phyloP scores from a whole-genome alignment of 1,140 invertebrate genomes.

The Eriocheir sinensis region DNA sequence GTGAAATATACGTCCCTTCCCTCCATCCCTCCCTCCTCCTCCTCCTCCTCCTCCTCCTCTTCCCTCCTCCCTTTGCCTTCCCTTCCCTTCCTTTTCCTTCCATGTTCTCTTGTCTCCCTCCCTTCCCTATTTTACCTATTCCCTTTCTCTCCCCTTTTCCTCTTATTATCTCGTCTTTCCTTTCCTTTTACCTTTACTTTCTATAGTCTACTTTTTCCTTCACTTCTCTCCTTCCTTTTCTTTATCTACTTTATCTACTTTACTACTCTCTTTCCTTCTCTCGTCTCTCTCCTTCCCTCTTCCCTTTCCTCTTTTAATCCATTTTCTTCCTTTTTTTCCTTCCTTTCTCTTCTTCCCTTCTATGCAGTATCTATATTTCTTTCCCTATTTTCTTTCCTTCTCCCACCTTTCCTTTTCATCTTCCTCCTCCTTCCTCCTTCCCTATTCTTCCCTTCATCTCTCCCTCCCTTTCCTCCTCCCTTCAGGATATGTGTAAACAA shows the following conservation, averaged over 20 bases:
- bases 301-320: slow-evolving; percentile 5
- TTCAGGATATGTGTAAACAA: too few species aligned
- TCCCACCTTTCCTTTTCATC: neutral
- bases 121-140: too few species aligned
- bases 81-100: too few species aligned
- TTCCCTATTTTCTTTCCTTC: neutral
- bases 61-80: neutral
- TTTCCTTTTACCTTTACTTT: neutral
- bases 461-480: too few species aligned
- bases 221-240: too few species aligned
- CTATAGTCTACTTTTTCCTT: neutral
- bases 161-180: too few species aligned
- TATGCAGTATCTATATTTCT: neutral
- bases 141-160: too few species aligned
- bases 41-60: neutral
- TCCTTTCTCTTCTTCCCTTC: neutral
- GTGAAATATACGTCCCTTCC: neutral
- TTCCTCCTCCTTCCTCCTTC: neutral
- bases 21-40: neutral
- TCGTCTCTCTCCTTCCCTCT: neutral
- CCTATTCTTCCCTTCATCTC: neutral
- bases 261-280: neutral
- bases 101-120: too few species aligned
- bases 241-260: neutral
- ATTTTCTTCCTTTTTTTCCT: neutral